A percentile compares a stretch with the other conserved stretches of the same genome.
Evolutionary conservation across 1,140 invertebrate genomes (phyloP).

Genomic region (Argopecten irradians): DNA sequence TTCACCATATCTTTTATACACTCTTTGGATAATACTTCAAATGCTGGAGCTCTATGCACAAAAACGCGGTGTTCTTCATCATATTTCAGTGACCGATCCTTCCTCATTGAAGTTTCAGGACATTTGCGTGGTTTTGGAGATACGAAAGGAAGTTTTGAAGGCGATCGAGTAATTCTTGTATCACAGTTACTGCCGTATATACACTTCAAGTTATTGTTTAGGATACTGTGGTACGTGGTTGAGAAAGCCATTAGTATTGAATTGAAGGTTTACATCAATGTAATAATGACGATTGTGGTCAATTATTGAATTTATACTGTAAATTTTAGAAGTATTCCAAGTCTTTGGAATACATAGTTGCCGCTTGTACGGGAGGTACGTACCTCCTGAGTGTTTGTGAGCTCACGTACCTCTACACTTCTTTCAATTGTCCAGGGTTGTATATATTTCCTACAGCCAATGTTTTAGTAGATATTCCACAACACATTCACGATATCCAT

Average conservation of each 20-base stretch:
- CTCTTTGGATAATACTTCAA: not conserved
- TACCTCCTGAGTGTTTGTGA: no score
- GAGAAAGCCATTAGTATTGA: not conserved
- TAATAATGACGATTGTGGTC: no score
- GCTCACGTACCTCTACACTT: no score
- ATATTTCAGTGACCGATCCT: not conserved
- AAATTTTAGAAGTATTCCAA: no score
- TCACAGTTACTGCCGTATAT: not conserved
- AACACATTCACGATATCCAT: no score
- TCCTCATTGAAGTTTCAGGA: not conserved
- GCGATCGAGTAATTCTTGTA: not conserved
- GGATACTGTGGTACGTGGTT: not conserved
- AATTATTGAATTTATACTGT: no score
- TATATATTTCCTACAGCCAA: no score
- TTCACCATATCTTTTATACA: not conserved
- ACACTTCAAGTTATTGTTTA: not conserved
- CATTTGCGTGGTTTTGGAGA: not conserved
- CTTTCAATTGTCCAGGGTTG: no score
- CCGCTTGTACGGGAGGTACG: no score
- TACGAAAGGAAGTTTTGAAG: not conserved
- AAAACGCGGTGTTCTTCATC: not conserved
- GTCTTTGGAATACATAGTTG: no score
- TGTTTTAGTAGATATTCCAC: no score
- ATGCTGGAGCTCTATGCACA: not conserved
- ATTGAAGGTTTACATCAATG: no score